Conservation (phyloP, 2,797 vertebrate genomes). For the Nasua narica region DNA sequence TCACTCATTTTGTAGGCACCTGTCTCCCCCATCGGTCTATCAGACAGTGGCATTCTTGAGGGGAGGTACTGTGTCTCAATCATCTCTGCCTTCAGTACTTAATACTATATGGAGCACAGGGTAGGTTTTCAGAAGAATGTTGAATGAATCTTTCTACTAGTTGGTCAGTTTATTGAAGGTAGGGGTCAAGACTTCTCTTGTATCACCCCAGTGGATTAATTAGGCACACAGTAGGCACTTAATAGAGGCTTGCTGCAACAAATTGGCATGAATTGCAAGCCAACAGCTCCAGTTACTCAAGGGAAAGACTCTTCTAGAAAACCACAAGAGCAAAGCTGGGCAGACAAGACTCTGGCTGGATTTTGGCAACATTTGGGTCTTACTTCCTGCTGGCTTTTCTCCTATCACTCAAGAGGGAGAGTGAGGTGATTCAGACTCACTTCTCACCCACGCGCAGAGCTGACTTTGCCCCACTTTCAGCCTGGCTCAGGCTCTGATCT, state of each 20-base stretch:
- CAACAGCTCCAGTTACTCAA: background rate
- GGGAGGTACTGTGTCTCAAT: background rate
- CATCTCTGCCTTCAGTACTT: background rate
- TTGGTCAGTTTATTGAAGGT: background rate
- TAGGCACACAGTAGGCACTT: background rate
- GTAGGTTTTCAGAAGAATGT: background rate
- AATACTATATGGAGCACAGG: background rate
- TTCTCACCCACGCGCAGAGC: slow-evolving; percentile 34
- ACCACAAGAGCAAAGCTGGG: background rate
- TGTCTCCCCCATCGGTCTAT: background rate
- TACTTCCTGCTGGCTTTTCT: slow-evolving; percentile 7
- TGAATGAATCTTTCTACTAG: background rate
- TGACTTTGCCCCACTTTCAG: slow-evolving; percentile 60
- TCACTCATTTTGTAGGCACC: background rate
- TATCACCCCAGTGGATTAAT: background rate
- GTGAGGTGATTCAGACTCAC: slow-evolving; percentile 45
- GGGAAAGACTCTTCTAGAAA: slow-evolving; percentile 5
- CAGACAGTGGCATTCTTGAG: background rate
- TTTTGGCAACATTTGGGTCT: slow-evolving; percentile 17
- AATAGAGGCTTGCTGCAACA: background rate
- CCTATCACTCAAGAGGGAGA: slow-evolving; percentile 17
- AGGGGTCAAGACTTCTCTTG: background rate
- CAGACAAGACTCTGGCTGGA: background rate
- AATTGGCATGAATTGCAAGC: background rate
- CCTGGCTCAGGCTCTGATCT: slow-evolving; percentile 43